A percentile compares a stretch with the other conserved stretches of the same genome.
Conservation (phyloP, 2,888 invertebrate genomes). For the Maniola hyperantus region DNA sequence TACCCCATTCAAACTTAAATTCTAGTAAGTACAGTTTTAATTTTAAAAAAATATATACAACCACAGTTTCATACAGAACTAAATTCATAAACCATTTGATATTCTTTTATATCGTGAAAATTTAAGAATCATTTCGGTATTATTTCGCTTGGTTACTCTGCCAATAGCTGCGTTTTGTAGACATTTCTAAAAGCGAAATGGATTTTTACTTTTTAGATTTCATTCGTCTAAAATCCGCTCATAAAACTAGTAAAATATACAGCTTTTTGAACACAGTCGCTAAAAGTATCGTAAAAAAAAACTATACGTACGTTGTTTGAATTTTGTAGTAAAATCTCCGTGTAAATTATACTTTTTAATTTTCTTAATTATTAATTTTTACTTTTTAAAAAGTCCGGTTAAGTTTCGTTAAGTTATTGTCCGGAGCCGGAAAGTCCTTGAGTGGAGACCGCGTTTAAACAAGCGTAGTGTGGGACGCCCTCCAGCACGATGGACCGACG, state of each 20-base stretch:
- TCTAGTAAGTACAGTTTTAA: not conserved
- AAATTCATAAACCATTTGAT: slow-evolving; percentile 8
- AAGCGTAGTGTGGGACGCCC: too few species aligned
- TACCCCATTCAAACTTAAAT: not conserved
- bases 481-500: too few species aligned
- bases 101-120: not conserved
- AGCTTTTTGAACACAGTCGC: not conserved
- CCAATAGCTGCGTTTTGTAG: slow-evolving; percentile 9
- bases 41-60: not conserved
- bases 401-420: too few species aligned
- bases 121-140: slow-evolving; percentile 4
- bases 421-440: too few species aligned
- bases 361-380: too few species aligned
- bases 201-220: slow-evolving; percentile 16
- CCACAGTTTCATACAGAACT: slow-evolving; percentile 1
- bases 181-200: slow-evolving; percentile 3
- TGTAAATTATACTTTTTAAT: too few species aligned
- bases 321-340: not conserved
- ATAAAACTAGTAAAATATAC: slow-evolving; percentile 2
- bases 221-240: not conserved
- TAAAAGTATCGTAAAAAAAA: not conserved
- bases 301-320: not conserved
- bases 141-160: slow-evolving; percentile 8
- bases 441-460: too few species aligned
- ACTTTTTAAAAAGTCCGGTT: too few species aligned